Evolutionary conservation across 2,888 invertebrate genomes (phyloP), one percentile per base, ranked within the genome.

Genomic region (Cryptosula pallasiana): DNA sequence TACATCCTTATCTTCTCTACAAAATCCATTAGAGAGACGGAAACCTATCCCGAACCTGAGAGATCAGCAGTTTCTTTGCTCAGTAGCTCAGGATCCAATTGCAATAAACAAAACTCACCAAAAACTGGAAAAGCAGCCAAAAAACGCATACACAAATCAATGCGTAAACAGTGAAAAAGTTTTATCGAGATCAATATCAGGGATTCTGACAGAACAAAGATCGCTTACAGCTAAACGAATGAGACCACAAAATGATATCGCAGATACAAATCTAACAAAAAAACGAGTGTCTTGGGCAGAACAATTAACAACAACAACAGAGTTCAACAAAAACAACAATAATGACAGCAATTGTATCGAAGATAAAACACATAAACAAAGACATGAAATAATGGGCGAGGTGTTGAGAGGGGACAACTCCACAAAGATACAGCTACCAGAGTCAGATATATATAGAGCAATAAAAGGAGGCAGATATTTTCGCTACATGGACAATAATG

Each of bases 381-480:
- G 45, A 45, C 45, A 45, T 13, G 45, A 45, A 45, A 5, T 45
- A 45, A 25, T 57, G n/a, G n/a, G 13, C 20, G n/a, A 23, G 25
- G 25, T 5, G 25, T 23, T 23, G 5, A n/a, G n/a, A n/a, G 57
- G 20, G 45, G 45, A 45, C 9, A 9, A 13, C 9, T 45, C 20
- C 45, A 55, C 55, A 55, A 25, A 55, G 9, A 13, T n/a, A 20
- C 25, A 25, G 5, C 55, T 29, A 9, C 13, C 27, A 32, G 27
- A 27, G 16, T 32, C 25, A 5, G 27, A 63, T 34, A 63, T 5
- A 32, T 13, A 2, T 9, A 32, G 13, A n/a, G 32, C 27, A 32
- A 29, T 63, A n/a, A 63, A 25, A 63, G 13, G 13, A 27, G 63
- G 63, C 32, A 63, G 63, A 63, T 63, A 63, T 32, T 63, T 29